phyloP scores from a whole-genome alignment of 92 coral and sea anemone genomes.

The Palythoa grandiflora region DNA sequence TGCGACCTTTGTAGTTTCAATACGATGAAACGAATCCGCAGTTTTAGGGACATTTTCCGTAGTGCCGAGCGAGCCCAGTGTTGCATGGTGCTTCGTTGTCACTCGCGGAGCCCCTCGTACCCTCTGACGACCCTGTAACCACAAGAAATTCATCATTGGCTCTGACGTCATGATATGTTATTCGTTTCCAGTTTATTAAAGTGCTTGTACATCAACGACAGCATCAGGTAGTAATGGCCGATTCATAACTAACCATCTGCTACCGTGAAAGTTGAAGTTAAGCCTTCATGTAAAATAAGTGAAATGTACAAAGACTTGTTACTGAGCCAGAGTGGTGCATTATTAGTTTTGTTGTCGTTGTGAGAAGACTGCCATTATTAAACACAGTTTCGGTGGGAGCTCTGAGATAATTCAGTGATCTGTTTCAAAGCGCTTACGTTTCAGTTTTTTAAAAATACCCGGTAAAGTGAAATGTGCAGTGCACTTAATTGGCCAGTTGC shows the following conservation, averaged over 20 bases:
- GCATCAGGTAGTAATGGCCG: not conserved
- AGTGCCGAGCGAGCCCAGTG: conserved; percentile 53
- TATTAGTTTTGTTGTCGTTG: not conserved
- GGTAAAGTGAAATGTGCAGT: not conserved
- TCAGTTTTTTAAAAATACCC: not conserved
- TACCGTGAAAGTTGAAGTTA: too few relatives aligned
- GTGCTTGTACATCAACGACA: not conserved
- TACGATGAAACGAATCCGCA: conserved; percentile 53
- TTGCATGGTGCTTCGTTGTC: conserved; percentile 79
- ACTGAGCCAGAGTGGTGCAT: not conserved
- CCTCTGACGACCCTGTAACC: conserved; percentile 78
- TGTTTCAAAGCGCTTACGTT: not conserved
- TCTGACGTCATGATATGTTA: not conserved
- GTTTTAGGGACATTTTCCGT: conserved; percentile 55
- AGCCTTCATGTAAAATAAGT: not conserved
- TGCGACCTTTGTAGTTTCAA: conserved; percentile 50
- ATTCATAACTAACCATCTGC: not conserved
- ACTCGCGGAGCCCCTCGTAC: conserved; percentile 85
- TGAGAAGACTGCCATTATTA: not conserved
- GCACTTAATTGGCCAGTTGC: not conserved
- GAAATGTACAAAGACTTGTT: not conserved
- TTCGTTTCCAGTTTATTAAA: not conserved
- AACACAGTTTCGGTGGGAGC: not conserved
- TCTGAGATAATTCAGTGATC: not conserved
- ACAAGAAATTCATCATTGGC: not conserved